These are phyloP conservation scores for Cassiopea xamachana DNA, from an alignment of 30 jellyfish, hydroid and myxozoan genomes.

Conservation along the genomic window DNA sequence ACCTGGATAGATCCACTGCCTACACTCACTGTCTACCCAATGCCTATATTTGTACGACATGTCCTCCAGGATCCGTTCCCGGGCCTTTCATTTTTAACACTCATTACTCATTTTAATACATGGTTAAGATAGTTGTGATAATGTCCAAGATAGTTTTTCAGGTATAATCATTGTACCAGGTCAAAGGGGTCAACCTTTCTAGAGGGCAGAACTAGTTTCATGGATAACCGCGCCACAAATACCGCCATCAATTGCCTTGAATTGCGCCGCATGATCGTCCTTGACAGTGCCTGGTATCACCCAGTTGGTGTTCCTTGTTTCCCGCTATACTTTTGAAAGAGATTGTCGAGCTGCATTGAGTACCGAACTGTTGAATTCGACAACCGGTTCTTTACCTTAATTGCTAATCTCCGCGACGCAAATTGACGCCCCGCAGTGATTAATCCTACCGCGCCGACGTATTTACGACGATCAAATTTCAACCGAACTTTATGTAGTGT, in stretches of 20 bases:
- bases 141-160: too few species aligned
- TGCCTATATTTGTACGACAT: not conserved
- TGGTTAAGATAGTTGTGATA: too few species aligned
- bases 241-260: not conserved
- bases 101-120: too few species aligned
- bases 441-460: conserved; percentile 15
- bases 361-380: conserved; percentile 3
- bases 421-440: conserved; percentile 8
- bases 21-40: not conserved
- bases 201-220: not conserved
- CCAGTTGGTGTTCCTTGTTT: conserved; percentile 30
- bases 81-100: not conserved
- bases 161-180: not conserved
- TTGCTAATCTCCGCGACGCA: not conserved
- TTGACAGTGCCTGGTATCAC: not conserved
- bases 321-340: conserved; percentile 6
- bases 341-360: conserved; percentile 12
- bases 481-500: not conserved
- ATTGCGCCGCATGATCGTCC: not conserved
- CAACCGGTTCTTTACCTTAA: conserved; percentile 37
- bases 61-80: not conserved
- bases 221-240: conserved; percentile 5
- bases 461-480: not conserved
- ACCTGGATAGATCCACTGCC: not conserved
- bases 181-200: conserved; percentile 6